Evolutionary conservation across 2,113 vertebrate genomes (phyloP), one percentile per base, ranked within the genome.

Genomic region (Poeciliopsis prolifica): DNA sequence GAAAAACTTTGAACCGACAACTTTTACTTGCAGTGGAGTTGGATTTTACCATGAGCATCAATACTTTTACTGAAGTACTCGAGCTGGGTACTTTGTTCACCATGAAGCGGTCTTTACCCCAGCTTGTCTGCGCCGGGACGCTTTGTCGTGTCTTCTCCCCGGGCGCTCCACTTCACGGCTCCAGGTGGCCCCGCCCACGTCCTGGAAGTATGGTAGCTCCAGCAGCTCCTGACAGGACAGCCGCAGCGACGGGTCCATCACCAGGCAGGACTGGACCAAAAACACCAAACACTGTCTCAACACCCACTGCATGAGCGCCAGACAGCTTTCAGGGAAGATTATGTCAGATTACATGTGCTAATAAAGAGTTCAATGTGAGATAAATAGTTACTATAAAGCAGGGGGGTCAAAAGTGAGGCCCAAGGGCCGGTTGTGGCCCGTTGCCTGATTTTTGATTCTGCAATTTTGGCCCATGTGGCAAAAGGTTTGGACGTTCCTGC

Each of bases 141-240:
- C 91, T 87, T 88, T 93, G 63, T 95, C 94, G 1, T 93, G 89
- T 0, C 93, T 88, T 73, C 94, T 89, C 22, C 85, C 88, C 0
- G 74, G 86, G 2, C 93, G 91, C 65, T 95, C 94, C 0, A 69
- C 63, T 5, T 95, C 94, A 0, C 93, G 87, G 70, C 85, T 86
- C 93, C 91, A 94, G 77, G 70, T 79, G 3, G 61, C 15, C 37
- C 81, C 90, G 2, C 81, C 88, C 3, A 93, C 92, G 24, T 94
- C 94, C 71, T 92, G 93, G 70, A 95, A 93, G 83, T 95, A 95
- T 1, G 93, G 92, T 77, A 95, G 85, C 80, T 90, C 92, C 73
- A 95, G 85, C 58, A 95, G 84, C 86, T 94, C 94, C 40, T 93
- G 93, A 61, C 94, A 95, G 77, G 94, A 93, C 84, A 95, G 80